Conservation (phyloP, 1,140 invertebrate species). For the Caenorhabditis latens region DNA sequence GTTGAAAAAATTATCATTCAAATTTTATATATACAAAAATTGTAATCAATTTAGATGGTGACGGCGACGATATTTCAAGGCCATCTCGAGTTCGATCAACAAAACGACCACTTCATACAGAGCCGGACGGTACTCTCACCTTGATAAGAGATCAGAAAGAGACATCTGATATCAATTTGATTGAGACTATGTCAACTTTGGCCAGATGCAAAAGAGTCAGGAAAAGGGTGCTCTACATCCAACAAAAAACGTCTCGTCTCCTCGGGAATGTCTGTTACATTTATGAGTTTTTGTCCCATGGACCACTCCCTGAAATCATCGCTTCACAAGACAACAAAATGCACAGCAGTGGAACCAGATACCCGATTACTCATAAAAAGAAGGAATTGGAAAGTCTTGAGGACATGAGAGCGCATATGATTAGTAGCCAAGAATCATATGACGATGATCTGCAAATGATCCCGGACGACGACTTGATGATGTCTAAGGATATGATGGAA, state of each 20-base stretch:
- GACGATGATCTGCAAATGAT: conserved; percentile 9
- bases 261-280: conserved; percentile 56
- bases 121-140: not conserved
- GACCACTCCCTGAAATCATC: conserved; percentile 19
- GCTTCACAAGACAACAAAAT: not conserved
- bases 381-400: not conserved
- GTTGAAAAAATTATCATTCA: not conserved
- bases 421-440: not conserved
- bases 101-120: not conserved
- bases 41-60: too few species aligned
- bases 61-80: not conserved
- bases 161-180: not conserved
- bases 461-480: not conserved
- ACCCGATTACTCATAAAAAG: not conserved
- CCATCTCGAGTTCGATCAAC: conserved; percentile 26
- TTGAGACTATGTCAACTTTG: conserved; percentile 59
- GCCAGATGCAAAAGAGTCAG: conserved; percentile 56
- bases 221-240: conserved; percentile 60
- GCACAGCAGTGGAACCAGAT: not conserved
- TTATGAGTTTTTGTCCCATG: conserved; percentile 53
- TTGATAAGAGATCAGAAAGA: not conserved
- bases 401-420: not conserved
- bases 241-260: not conserved
- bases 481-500: not conserved
- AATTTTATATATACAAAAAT: not conserved